Evolutionary conservation across 2,113 vertebrate genomes (phyloP).

Genomic region (Boulengeromyrus knoepffleri): DNA sequence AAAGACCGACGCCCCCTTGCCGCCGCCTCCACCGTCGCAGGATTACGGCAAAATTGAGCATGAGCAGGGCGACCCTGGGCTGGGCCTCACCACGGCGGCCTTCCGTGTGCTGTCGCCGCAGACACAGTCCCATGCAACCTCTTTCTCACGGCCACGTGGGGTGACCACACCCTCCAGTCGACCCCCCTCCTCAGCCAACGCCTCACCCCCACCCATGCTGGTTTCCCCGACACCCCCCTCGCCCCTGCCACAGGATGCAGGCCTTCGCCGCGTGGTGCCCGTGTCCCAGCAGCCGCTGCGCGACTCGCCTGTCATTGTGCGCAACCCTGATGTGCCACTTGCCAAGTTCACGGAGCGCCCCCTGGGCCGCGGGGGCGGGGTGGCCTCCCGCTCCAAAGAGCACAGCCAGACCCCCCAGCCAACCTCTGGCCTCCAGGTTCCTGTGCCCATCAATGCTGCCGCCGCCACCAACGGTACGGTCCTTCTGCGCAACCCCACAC

Average conservation of each 20-base stretch:
- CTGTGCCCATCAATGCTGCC: conserved; percentile 76
- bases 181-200: conserved; percentile 53
- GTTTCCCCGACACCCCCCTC: conserved; percentile 69
- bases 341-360: conserved; percentile 75
- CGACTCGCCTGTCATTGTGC: conserved; percentile 82
- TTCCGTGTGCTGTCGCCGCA: conserved; percentile 71
- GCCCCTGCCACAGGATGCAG: conserved; percentile 66
- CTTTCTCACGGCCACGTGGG: conserved; percentile 53
- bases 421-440: conserved; percentile 66
- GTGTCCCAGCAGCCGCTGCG: conserved; percentile 63
- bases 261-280: conserved; percentile 67
- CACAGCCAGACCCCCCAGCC: conserved; percentile 40
- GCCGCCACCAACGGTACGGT: conserved; percentile 55
- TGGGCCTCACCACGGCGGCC: conserved; percentile 36
- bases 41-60: conserved; percentile 58
- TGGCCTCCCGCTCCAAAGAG: conserved; percentile 42
- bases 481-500: conserved; percentile 53
- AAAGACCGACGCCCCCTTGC: conserved; percentile 60
- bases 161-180: conserved; percentile 55
- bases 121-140: conserved; percentile 60
- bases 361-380: conserved; percentile 49
- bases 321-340: conserved; percentile 80
- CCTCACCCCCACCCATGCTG: conserved; percentile 71
- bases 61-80: conserved; percentile 48
- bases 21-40: conserved; percentile 47